These are phyloP conservation scores for Caloenas nicobarica DNA, from an alignment of 2,113 vertebrate species.

Conservation along the genomic window DNA sequence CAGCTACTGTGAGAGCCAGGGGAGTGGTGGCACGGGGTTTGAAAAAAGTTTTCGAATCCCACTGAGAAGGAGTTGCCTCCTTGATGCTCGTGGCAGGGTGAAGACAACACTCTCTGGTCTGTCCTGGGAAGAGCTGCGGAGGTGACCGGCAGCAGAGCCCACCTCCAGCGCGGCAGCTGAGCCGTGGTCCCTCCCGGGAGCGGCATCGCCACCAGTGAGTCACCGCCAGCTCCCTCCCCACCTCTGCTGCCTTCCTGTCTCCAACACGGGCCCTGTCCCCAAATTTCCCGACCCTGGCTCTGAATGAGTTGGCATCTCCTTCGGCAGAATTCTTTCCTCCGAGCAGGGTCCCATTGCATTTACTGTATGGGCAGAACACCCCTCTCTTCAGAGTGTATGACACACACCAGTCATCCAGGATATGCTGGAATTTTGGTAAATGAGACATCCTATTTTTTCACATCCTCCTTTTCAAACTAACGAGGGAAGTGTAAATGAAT, in stretches of 20 bases:
- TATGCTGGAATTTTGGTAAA: not conserved
- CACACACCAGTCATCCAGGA: not conserved
- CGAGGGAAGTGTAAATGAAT: not conserved
- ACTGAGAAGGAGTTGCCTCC: not conserved
- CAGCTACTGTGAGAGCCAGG: not conserved
- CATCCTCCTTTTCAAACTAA: not conserved
- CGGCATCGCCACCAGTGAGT: not conserved
- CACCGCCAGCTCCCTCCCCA: not conserved
- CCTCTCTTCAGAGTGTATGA: not conserved
- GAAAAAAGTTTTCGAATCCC: not conserved
- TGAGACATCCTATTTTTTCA: not conserved
- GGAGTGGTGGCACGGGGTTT: not conserved
- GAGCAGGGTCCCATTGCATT: not conserved
- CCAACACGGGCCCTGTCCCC: not conserved
- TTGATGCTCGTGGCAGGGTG: not conserved
- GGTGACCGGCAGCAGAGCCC: not conserved
- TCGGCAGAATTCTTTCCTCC: not conserved
- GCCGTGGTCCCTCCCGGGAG: not conserved
- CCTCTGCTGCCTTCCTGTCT: not conserved
- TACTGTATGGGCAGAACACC: not conserved
- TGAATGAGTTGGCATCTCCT: not conserved
- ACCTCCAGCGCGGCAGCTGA: not conserved
- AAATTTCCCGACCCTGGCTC: not conserved
- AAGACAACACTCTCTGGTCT: not conserved
- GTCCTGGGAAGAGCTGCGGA: not conserved